Conservation (phyloP, 2,888 invertebrate genomes). For the Dusona sp. region DNA sequence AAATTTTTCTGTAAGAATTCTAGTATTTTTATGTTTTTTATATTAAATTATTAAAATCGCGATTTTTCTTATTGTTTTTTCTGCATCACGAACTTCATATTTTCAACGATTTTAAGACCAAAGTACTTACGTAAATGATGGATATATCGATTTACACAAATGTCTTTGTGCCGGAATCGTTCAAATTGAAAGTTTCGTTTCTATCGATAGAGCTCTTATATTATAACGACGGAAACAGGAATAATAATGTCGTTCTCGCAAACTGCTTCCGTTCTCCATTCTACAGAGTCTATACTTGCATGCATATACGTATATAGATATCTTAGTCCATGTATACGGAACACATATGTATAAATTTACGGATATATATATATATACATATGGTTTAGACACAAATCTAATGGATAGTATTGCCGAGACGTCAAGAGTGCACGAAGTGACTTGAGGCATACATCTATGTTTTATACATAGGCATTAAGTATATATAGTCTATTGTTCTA, state of each 20-base stretch:
- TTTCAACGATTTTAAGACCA: too few relatives aligned
- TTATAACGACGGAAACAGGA: conserved; percentile 5
- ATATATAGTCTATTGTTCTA: conserved; percentile 66
- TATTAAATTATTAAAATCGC: too few relatives aligned
- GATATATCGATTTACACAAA: neutral
- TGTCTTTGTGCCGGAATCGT: neutral
- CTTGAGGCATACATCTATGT: neutral
- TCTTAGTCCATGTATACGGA: neutral
- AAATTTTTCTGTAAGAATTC: neutral
- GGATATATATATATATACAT: neutral
- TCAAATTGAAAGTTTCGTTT: neutral
- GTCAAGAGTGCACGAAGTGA: conserved; percentile 30
- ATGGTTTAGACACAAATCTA: too few relatives aligned
- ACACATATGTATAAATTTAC: neutral
- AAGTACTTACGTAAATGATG: neutral
- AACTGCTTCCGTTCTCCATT: conserved; percentile 50
- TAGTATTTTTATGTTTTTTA: neutral
- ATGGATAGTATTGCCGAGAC: conserved; percentile 46
- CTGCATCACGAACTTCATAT: too few relatives aligned
- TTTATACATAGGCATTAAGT: conserved; percentile 32
- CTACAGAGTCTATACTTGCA: conserved; percentile 38
- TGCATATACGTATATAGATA: neutral
- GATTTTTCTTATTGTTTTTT: too few relatives aligned
- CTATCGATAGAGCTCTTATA: neutral
- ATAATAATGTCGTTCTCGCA: conserved; percentile 60